Evolutionary conservation across 2,888 invertebrate genomes (phyloP), one percentile per base, ranked within the genome.

Genomic region (Drosophila basisetae): DNA sequence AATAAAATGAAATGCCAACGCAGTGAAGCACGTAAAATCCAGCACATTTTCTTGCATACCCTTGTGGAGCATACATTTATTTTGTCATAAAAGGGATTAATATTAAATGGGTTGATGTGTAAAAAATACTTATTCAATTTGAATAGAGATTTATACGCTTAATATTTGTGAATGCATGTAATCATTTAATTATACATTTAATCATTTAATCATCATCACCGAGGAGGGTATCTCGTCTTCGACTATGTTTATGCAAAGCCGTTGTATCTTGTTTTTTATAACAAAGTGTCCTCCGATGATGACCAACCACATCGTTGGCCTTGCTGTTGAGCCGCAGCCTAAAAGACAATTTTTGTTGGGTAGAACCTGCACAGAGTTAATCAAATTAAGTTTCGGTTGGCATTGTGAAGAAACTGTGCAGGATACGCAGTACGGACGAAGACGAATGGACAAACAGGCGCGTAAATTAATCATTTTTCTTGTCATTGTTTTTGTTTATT

Each of bases 401-500:
- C 70, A 72, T 73, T 75, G 86, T 61, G 72, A 62, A 72, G 68
- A 63, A 80, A 68, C 83, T 75, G 53, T 52, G 64, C 54, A 56
- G 63, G 56, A 49, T 28, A 30, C 28, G 33, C 39, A 69, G 52
- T 4, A 31, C 43, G 58, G 60, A 56, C 33, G 70, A 76, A 68
- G 68, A 59, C 73, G 66, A 66, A 68, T 73, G 70, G 59, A 80
- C 73, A 69, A 77, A 75, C 62, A 70, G 68, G 35, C 62, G 79
- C 69, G 78, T 73, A 76, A 90, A 80, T 87, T 89, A 90, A 89
- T 87, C 87, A 90, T 89, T 54, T 78, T 90, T 83, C 64, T 74
- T 72, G 67, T 62, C 47, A 54, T 65, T 54, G 30, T 18, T 33
- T 33, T 41, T 30, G n/a, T 25, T 16, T 49, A 43, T 61, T 25